These are phyloP conservation scores for Daphoenositta chrysoptera DNA, from an alignment of 2,113 vertebrate genomes.

Conservation along the genomic window DNA sequence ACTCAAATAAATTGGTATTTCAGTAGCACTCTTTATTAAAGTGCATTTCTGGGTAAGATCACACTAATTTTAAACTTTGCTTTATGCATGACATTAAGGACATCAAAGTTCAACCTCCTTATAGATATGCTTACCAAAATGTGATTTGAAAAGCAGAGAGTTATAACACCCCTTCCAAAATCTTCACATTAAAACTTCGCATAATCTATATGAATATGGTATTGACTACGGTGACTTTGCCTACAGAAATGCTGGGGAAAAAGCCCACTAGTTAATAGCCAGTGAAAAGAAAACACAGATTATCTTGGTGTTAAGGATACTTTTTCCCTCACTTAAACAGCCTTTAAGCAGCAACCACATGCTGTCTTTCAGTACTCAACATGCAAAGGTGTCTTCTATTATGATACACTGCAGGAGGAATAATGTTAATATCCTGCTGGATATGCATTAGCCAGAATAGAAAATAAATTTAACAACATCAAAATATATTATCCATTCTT, in stretches of 20 bases:
- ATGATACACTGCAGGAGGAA: neutral
- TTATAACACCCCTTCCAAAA: neutral
- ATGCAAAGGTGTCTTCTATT: neutral
- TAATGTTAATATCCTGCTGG: neutral
- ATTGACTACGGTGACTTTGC: neutral
- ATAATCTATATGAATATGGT: neutral
- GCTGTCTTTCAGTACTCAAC: neutral
- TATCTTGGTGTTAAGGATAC: neutral
- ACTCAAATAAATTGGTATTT: neutral
- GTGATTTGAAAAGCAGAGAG: neutral
- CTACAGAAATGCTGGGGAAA: neutral
- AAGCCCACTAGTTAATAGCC: neutral
- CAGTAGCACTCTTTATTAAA: neutral
- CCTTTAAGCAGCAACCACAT: neutral
- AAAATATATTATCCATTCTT: neutral
- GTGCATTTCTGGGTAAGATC: constrained; percentile 6
- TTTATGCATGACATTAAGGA: neutral
- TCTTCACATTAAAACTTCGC: neutral
- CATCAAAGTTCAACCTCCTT: neutral
- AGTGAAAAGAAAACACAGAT: neutral
- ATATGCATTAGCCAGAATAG: neutral
- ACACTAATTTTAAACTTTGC: neutral
- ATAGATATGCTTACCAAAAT: neutral
- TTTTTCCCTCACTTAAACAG: neutral
- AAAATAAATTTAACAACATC: neutral